These are phyloP conservation scores for Chloroceryle amazona DNA, from an alignment of 2,797 vertebrate genomes.

Conservation along the genomic window DNA sequence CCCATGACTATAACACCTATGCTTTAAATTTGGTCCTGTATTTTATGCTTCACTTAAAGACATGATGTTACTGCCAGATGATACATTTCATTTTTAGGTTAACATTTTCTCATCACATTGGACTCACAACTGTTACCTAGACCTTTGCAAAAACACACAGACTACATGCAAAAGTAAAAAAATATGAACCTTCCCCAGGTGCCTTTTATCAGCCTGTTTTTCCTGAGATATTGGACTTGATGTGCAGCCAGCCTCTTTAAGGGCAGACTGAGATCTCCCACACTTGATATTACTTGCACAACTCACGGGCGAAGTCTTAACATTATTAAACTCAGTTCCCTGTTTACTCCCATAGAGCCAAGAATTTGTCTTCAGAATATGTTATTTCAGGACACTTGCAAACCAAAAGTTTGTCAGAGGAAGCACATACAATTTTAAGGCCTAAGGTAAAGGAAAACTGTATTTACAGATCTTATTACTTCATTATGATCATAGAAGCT, in stretches of 20 bases:
- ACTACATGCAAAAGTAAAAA: background rate
- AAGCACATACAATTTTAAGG: background rate
- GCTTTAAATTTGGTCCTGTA: background rate
- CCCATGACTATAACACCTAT: background rate
- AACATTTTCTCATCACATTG: background rate
- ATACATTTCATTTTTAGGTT: background rate
- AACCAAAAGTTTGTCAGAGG: background rate
- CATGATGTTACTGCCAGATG: background rate
- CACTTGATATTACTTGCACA: background rate
- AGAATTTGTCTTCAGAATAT: background rate
- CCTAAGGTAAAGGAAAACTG: background rate
- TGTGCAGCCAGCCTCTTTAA: background rate
- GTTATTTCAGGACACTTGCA: background rate
- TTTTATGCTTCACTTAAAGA: background rate
- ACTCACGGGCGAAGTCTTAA: background rate
- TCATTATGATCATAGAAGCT: background rate
- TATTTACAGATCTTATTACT: slow-evolving; percentile 10
- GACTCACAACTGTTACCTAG: background rate
- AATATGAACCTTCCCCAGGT: background rate
- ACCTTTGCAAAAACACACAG: slow-evolving; percentile 3
- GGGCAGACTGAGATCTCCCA: background rate
- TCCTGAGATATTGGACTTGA: background rate
- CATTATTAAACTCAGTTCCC: background rate
- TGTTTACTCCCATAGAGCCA: background rate
- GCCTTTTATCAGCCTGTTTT: slow-evolving; percentile 44